Base-by-base conservation (phyloP, 2,113 vertebrate species). In the Pangasianodon hypophthalmus region DNA sequence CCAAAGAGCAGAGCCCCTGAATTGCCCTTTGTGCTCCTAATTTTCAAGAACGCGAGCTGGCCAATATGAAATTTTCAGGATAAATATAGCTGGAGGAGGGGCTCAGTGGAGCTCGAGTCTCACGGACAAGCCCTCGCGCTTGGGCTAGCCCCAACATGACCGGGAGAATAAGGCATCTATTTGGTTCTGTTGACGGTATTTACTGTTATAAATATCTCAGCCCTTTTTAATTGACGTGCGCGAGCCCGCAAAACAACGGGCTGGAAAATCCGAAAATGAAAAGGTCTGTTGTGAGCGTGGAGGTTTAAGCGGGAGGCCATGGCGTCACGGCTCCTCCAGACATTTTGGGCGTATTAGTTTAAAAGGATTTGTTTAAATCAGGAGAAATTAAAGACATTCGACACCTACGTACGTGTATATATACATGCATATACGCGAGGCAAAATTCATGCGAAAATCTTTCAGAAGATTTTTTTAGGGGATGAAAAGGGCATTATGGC, bases 1-100 rank as follows among this genome's bases (percentile, higher is more conserved):
- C 73, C 85, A 73, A 88, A 73, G 7, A 64, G 79, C 87, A 80
- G 88, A 88, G 89, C 89, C 90, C 92, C 86, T 91, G 91, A 94
- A 94, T 94, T 86, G 86, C 81, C 82, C 91, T 93, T 92, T 94
- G 91, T 92, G 93, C 92, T 89, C 92, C 92, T 94, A 93, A 94
- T 92, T 94, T 90, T 94, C 92, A 94, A 95, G 94, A 94, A 92
- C 92, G 91, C 91, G 84, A 93, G 94, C 91, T 91, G 67, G 88
- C 91, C 89, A 94, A 93, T 88, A 84, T 87, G 89, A 92, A 88
- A 91, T 92, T 94, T 79, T 94, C 91, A 87, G 91, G 87, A 91
- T 92, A 91, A 94, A 92, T 94, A 91, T 93, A 92, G 90, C 92
- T 37, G 46, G 67, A 37, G 90, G 46, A 85, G 54, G 29, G 80